Evolutionary conservation across 2,113 vertebrate species (phyloP), one percentile per base, ranked within the genome.

Genomic region (Nipponia nippon): DNA sequence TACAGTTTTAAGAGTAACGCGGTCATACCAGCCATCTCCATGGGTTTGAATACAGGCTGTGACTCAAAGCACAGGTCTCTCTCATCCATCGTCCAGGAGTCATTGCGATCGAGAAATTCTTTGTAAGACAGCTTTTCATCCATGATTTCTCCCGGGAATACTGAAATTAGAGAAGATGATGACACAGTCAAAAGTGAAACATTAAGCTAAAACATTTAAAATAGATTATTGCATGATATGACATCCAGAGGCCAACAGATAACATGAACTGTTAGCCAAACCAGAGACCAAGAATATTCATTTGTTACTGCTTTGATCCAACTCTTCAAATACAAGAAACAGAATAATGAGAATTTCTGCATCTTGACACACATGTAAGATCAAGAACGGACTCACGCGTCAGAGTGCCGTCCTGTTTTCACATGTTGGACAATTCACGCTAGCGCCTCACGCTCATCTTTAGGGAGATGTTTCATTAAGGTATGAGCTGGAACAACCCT

Each of bases 121-220:
- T 98, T 92, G 80, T 97, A 98, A 27, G 96, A 91, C 52, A 98
- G 91, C 44, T 97, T 92, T 47, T 98, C 98, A 32, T 97, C 96
- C 87, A 97, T 95, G 73, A 97, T 94, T 61, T 83, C 93, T 66
- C 95, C 76, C 16, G 97, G 97, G 87, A 91, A 98, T 4, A 80
- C 98, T 98, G 96, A 3, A 84, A 75, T 1, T 6, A 10, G 56
- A 75, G 50, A 49, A 77, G 62, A 13, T 49, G 87, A 42, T 0
- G 25, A 36, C 6, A 49, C 29, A 13, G 63, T 56, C 72, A 94
- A 2, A 49, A 65, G 16, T 1, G n/a, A 59, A 40, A 36, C 18
- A 4, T 0, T 2, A 6, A 18, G 18, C 14, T 69, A 5, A 15
- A 36, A 16, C 2, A 10, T 7, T 38, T 16, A 0, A 12, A 21